Evolutionary conservation across 2,797 vertebrate species (phyloP).

Genomic region (Lagorchestes hirsutus): DNA sequence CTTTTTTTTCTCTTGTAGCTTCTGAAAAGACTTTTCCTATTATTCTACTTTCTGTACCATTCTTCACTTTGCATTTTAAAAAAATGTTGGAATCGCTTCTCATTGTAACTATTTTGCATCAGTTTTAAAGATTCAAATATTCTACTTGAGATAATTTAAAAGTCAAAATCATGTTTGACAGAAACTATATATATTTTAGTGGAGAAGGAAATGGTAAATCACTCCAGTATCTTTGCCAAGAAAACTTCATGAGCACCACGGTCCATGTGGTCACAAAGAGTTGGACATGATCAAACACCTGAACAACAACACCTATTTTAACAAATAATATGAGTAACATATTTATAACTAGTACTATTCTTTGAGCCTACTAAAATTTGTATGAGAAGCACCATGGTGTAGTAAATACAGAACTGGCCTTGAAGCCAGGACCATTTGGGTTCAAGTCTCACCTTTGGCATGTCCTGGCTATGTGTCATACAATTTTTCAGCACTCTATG

Average conservation of each 20-base stretch:
- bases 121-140: slow-evolving; percentile 14
- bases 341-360: background rate
- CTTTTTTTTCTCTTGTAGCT: background rate
- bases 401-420: background rate
- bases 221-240: slow-evolving; percentile 21
- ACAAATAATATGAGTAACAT: background rate
- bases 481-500: background rate
- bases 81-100: background rate
- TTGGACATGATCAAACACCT: background rate
- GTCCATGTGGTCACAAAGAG: background rate
- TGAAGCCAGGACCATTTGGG: background rate
- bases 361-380: background rate
- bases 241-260: background rate
- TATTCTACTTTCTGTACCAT: background rate
- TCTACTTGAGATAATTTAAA: background rate
- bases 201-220: background rate
- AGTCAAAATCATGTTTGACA: background rate
- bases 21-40: background rate
- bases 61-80: slow-evolving; percentile 19
- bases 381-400: background rate
- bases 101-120: background rate
- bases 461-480: background rate
- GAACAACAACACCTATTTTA: background rate
- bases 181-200: slow-evolving; percentile 19
- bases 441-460: background rate